Evolutionary conservation across 2,797 vertebrate genomes (phyloP).

Genomic region (Syndactyla subalaris): DNA sequence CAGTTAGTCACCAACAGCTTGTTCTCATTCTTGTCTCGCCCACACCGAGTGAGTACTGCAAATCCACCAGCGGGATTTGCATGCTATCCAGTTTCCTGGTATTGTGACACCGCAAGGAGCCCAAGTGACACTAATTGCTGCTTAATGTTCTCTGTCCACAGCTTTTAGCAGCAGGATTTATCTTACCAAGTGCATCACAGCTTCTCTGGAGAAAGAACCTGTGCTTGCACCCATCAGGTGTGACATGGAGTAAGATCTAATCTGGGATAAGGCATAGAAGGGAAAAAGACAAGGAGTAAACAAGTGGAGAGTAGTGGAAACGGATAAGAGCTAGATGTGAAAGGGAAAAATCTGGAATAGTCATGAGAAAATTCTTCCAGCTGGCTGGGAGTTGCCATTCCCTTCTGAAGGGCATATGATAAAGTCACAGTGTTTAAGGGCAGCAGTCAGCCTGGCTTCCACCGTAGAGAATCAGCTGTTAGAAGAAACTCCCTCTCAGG

Average conservation of each 20-base stretch:
- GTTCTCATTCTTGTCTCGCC: fast-evolving
- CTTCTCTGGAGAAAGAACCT: neutral
- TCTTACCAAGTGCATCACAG: neutral
- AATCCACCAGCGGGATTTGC: neutral
- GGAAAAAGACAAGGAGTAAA: neutral
- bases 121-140: neutral
- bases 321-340: neutral
- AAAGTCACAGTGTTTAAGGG: neutral
- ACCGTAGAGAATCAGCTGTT: neutral
- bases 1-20: neutral
- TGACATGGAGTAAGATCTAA: neutral
- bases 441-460: neutral
- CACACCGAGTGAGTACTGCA: neutral
- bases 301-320: neutral
- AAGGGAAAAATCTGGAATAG: neutral
- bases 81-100: neutral
- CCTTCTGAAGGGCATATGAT: neutral
- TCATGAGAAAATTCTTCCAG: neutral
- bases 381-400: neutral
- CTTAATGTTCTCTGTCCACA: neutral
- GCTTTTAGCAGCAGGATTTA: neutral
- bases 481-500: neutral
- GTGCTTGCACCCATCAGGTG: neutral
- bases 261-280: neutral
- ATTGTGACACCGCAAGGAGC: neutral